Conservation (phyloP, 2,797 vertebrate species). For the Alauda arvensis region DNA sequence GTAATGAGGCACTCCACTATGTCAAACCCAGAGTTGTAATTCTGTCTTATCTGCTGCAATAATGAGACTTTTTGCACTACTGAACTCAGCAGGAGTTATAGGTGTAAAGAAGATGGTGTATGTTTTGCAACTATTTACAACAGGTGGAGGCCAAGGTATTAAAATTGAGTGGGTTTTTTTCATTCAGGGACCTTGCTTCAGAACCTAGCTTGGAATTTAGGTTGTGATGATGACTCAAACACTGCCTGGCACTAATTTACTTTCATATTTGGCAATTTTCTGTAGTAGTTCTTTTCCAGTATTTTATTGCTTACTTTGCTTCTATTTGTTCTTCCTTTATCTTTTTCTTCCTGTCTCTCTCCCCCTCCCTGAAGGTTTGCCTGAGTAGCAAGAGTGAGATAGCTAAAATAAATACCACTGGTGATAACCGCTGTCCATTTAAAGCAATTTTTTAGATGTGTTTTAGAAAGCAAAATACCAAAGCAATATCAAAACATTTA, state of each 20-base stretch:
- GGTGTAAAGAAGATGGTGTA: not conserved
- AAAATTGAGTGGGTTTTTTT: not conserved
- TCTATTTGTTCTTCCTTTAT: not conserved
- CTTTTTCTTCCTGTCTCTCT: not conserved
- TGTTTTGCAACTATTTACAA: not conserved
- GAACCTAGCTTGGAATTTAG: not conserved
- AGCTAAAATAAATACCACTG: not conserved
- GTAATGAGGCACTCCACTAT: constrained; percentile 40
- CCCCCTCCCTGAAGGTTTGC: not conserved
- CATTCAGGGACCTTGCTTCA: not conserved
- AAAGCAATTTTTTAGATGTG: not conserved
- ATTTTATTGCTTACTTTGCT: not conserved
- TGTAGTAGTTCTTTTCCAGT: not conserved
- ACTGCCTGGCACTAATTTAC: not conserved
- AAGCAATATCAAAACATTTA: not conserved
- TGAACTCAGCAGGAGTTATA: not conserved
- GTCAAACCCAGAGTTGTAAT: constrained; percentile 18
- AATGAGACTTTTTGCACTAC: constrained; percentile 27
- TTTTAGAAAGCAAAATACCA: not conserved
- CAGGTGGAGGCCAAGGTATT: not conserved
- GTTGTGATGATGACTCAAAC: not conserved
- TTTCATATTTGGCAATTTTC: not conserved
- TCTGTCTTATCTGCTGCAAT: constrained; percentile 33
- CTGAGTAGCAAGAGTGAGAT: not conserved
- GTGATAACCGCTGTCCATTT: not conserved